Percentiles rank a stretch among this genome's conserved stretches.
These are phyloP conservation scores for Tyria jacobaeae DNA, from an alignment of 2,888 invertebrate species.

Conservation along the genomic window DNA sequence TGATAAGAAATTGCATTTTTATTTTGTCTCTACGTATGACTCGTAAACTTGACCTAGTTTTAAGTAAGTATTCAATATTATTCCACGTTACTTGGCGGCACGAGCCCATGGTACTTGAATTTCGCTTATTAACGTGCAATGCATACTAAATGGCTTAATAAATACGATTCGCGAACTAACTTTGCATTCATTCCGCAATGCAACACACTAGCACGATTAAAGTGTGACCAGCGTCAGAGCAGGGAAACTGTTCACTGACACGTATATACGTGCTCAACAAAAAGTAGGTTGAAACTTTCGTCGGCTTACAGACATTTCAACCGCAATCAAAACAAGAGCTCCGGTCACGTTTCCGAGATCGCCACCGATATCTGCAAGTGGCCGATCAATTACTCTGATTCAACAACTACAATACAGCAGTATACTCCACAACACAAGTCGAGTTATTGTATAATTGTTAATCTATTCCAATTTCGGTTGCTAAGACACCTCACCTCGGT, in stretches of 20 bases:
- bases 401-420: conserved; percentile 56
- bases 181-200: conserved; percentile 79
- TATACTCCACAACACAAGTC: conserved; percentile 56
- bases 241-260: conserved; percentile 77
- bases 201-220: conserved; percentile 74
- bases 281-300: conserved; percentile 82
- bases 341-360: conserved; percentile 76
- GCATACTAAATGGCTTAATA: conserved; percentile 55
- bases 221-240: conserved; percentile 69
- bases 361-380: conserved; percentile 54
- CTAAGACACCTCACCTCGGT: conserved; percentile 56
- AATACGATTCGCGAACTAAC: conserved; percentile 62
- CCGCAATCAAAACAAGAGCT: conserved; percentile 79
- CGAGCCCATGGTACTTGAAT: conserved; percentile 68
- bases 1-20: conserved; percentile 14
- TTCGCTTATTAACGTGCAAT: conserved; percentile 66
- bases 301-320: conserved; percentile 71
- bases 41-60: conserved; percentile 49
- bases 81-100: conserved; percentile 60
- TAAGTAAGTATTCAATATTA: conserved; percentile 60
- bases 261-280: conserved; percentile 67
- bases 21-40: conserved; percentile 34
- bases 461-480: conserved; percentile 66
- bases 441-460: conserved; percentile 61
- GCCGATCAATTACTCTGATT: conserved; percentile 61